Evolutionary conservation across 2,888 invertebrate species (phyloP).

Genomic region (Microchrysa polita): DNA sequence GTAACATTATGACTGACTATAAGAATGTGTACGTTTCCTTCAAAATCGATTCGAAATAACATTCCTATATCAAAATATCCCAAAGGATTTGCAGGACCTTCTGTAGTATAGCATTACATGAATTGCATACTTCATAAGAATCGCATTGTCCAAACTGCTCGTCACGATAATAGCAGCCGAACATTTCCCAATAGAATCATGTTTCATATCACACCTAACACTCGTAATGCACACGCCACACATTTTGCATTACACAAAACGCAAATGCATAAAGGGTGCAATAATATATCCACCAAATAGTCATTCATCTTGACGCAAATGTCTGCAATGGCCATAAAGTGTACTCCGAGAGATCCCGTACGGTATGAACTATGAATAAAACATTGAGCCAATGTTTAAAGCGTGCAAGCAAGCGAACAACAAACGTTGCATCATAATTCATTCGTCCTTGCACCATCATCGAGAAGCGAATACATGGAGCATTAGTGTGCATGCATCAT

Average conservation of each 20-base stretch:
- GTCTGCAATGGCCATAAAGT: slow-evolving; percentile 33
- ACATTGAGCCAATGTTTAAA: slow-evolving; percentile 24
- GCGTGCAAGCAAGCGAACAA: slow-evolving; percentile 27
- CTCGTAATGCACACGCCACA: too few relatives aligned
- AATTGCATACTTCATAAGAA: too few relatives aligned
- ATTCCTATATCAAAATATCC: too few relatives aligned
- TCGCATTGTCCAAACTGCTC: too few relatives aligned
- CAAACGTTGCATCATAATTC: slow-evolving; percentile 36
- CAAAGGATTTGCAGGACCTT: too few relatives aligned
- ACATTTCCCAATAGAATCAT: too few relatives aligned
- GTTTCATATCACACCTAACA: too few relatives aligned
- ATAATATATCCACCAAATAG: not conserved
- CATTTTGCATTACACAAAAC: not conserved
- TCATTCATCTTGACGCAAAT: slow-evolving; percentile 15
- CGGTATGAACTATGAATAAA: slow-evolving; percentile 35
- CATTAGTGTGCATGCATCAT: slow-evolving; percentile 22
- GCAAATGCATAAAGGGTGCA: not conserved
- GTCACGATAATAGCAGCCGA: too few relatives aligned
- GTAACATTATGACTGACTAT: too few relatives aligned
- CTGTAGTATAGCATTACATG: too few relatives aligned
- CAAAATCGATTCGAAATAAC: too few relatives aligned
- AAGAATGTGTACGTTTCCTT: too few relatives aligned
- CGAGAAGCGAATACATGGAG: slow-evolving; percentile 8
- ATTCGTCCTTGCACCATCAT: not conserved
- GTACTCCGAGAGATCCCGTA: slow-evolving; percentile 1